A percentile compares a stretch with the other conserved stretches of the same genome.
phyloP scores from a whole-genome alignment of 2,797 vertebrate species.

The Clarias platycephalus region DNA sequence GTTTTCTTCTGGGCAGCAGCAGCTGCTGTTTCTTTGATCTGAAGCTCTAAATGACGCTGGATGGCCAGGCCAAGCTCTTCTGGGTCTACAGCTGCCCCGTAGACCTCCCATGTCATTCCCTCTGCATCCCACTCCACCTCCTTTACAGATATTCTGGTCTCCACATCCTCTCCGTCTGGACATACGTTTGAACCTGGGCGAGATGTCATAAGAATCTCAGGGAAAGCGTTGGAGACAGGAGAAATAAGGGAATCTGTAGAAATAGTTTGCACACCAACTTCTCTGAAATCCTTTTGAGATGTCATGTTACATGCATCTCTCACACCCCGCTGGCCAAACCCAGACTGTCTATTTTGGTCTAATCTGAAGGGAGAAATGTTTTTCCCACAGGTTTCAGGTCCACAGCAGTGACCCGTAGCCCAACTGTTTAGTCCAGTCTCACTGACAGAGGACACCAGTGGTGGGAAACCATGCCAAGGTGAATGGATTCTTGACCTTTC shows the following conservation, averaged over 20 bases:
- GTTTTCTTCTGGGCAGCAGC: conserved; percentile 41
- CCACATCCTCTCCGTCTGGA: conserved; percentile 34
- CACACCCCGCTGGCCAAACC: conserved; percentile 53
- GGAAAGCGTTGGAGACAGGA: conserved; percentile 69
- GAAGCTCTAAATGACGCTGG: conserved; percentile 87
- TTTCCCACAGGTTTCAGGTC: conserved; percentile 56
- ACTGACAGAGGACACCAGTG: conserved; percentile 83
- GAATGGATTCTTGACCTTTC: conserved; percentile 61
- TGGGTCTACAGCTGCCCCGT: conserved; percentile 87
- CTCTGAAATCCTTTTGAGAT: conserved; percentile 72
- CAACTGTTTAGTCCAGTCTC: conserved; percentile 79
- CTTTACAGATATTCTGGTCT: conserved; percentile 80
- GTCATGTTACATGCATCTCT: conserved; percentile 85
- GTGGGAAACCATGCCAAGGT: conserved; percentile 71
- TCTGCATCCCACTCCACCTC: conserved; percentile 95
- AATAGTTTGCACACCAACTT: conserved; percentile 82
- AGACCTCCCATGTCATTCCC: conserved; percentile 95
- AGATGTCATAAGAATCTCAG: conserved; percentile 52
- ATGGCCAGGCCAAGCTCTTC: conserved; percentile 87
- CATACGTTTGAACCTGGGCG: conserved; percentile 34
- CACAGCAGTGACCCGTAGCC: conserved; percentile 63
- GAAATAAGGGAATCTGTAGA: conserved; percentile 73
- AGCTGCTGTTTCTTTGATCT: conserved; percentile 72
- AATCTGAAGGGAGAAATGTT: conserved; percentile 35
- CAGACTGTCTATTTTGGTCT: conserved; percentile 30